Evolutionary conservation across 2,888 invertebrate genomes (phyloP).

Genomic region (Spisula solida): DNA sequence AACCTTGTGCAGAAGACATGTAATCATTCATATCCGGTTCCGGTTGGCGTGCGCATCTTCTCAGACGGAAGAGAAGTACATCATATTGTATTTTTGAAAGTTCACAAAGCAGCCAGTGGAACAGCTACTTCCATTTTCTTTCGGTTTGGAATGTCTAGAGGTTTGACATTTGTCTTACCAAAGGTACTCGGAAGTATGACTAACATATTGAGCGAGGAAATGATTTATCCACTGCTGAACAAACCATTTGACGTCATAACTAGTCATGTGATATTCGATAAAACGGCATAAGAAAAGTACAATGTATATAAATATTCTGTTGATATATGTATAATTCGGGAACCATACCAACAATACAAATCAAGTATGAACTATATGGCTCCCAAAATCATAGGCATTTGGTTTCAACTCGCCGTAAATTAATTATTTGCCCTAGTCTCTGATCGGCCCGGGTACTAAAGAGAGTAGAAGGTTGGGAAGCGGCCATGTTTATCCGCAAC

Average conservation of each 20-base stretch:
- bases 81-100: constrained; percentile 76
- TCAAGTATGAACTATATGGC: constrained; percentile 74
- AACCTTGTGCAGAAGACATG: constrained; percentile 43
- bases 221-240: constrained; percentile 65
- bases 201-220: constrained; percentile 56
- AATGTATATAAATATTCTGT: constrained; percentile 67
- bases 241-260: constrained; percentile 73
- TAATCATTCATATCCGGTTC: constrained; percentile 52
- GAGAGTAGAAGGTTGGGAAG: no score
- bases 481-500: no score
- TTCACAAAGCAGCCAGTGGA: constrained; percentile 76
- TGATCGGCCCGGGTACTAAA: no score
- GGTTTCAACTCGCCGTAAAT: no score
- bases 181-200: constrained; percentile 60
- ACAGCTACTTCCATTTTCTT: constrained; percentile 74
- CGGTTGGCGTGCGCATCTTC: constrained; percentile 61
- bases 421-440: no score
- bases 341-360: constrained; percentile 74
- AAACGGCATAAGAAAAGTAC: constrained; percentile 62
- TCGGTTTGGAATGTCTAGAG: constrained; percentile 67
- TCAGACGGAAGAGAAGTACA: constrained; percentile 62
- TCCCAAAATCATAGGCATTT: no score
- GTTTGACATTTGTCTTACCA: constrained; percentile 73
- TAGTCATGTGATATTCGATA: constrained; percentile 74
- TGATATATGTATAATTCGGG: constrained; percentile 74